Base-by-base conservation (phyloP, 2,113 vertebrate species). In the Salvelinus sp. region DNA sequence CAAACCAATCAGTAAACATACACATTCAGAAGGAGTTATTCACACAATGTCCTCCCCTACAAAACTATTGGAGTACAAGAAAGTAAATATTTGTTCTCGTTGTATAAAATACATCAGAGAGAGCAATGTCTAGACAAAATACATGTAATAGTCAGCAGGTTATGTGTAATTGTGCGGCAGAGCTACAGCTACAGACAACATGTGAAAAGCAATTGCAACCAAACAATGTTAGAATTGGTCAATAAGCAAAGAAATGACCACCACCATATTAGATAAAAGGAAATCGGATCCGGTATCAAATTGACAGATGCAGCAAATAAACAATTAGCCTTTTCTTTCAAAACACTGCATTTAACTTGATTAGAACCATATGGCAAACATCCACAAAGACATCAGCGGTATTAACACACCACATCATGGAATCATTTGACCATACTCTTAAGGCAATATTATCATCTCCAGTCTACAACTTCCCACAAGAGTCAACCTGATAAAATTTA, bases 1-100 rank as follows among this genome's bases (percentile, higher is more conserved):
- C 57, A 65, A 71, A 78, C 44, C 67, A 75, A 79, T 79, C 78
- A 75, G 63, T 72, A 72, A 68, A 79, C 72, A 57, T 57, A 20
- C 54, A 14, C 18, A 57, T 2, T 44, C 38, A 44, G 50, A 20
- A 57, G 20, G 18, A 57, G 54, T 20, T 20, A 57, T 57, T 57
- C 20, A 20, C 18, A 57, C 54, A 57, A 57, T 20, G 20, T 44
- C 54, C 54, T 57, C 54, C 54, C 54, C 13, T 57, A 20, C 54
- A 57, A 57, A 57, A 20, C 14, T 20, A 57, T 57, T 57, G 54
- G 54, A 57, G 6, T 57, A 57, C 54, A 57, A 57, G 3, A 57
- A 57, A 20, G 18, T 18, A 57, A 57, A 57, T 57, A 57, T 57
- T 57, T 57, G 20, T 57, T 20, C 6, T 10, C 20, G 4, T 20